phyloP scores from a whole-genome alignment of 2,797 vertebrate species.

The Triplophysa bombifrons region DNA sequence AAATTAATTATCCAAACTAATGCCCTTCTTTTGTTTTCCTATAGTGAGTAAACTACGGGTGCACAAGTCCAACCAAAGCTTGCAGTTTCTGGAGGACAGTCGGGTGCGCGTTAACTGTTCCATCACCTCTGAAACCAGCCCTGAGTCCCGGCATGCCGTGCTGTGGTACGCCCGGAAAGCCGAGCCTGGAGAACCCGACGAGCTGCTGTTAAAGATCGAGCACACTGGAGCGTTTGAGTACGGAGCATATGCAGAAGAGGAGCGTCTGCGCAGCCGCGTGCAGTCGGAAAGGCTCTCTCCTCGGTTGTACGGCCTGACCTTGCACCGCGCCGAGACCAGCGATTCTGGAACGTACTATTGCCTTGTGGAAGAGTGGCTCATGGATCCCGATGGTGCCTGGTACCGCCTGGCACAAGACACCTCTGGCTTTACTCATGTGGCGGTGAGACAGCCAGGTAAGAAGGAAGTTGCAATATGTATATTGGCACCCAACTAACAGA shows the following conservation, averaged over 20 bases:
- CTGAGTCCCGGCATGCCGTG: conserved; percentile 89
- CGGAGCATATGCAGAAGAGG: conserved; percentile 90
- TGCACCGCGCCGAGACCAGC: conserved; percentile 87
- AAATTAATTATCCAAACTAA: conserved; percentile 35
- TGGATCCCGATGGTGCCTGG: conserved; percentile 92
- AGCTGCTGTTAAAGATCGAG: conserved; percentile 92
- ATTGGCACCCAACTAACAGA: conserved; percentile 16
- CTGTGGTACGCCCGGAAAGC: conserved; percentile 91
- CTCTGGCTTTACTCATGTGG: conserved; percentile 88
- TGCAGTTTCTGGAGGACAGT: conserved; percentile 87
- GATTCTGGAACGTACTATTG: conserved; percentile 97
- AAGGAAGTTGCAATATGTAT: conserved; percentile 12
- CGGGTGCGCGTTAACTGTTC: conserved; percentile 91
- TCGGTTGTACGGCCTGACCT: conserved; percentile 80
- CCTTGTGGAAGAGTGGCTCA: conserved; percentile 96
- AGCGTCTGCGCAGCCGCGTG: conserved; percentile 84
- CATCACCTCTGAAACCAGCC: conserved; percentile 86
- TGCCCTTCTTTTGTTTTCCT: conserved; percentile 29
- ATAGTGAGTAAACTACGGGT: conserved; percentile 90
- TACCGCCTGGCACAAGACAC: conserved; percentile 89
- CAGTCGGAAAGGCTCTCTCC: conserved; percentile 84
- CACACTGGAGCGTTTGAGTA: conserved; percentile 88
- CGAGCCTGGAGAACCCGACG: conserved; percentile 83
- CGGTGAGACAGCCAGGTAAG: conserved; percentile 90
- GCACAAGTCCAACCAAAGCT: conserved; percentile 89